Evolutionary conservation across 2,888 invertebrate species (phyloP), one percentile per base, ranked within the genome.

Genomic region (Pachliopta kotzebuea): DNA sequence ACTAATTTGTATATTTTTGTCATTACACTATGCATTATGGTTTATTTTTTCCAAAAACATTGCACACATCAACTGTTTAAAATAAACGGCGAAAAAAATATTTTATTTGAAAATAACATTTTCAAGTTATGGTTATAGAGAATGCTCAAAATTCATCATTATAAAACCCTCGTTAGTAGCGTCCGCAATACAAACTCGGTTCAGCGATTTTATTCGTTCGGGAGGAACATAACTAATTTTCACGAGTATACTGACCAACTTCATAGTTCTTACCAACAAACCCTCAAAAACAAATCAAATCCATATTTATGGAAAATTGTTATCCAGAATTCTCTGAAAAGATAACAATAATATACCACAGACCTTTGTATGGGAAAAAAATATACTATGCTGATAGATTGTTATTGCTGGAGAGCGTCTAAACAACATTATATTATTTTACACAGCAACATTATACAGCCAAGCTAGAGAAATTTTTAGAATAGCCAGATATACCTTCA

Each of bases 181-280:
- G 76, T 79, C 75, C 88, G 88, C 90, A 90, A 90, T 90, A 84
- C 79, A 89, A 74, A 72, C 77, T 74, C 86, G 88, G 84, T 81
- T 80, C 86, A 84, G 79, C 70, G 85, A 81, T 71, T 86, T 79
- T 78, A 78, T 79, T 82, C 77, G 78, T 78, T 75, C 74, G 74
- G 70, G 69, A 70, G 70, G 77, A 75, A 78, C 75, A 76, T 76
- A 76, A 74, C 76, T 76, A 77, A 77, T 80, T 80, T 81, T 78
- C 75, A 70, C 72, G 69, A 72, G 73, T 72, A 74, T 76, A 76
- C 78, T 81, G 79, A 78, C 79, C 82, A 76, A 76, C 77, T 78
- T 68, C 60, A 67, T 62, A 67, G 67, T 71, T 69, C 56, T 61
- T 63, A 24, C 0, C 56, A 60, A 60, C n/a, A 49, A 55, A 60